phyloP scores from a whole-genome alignment of 2,888 invertebrate genomes.

The Scaptodrosophila latifasciaeformis region DNA sequence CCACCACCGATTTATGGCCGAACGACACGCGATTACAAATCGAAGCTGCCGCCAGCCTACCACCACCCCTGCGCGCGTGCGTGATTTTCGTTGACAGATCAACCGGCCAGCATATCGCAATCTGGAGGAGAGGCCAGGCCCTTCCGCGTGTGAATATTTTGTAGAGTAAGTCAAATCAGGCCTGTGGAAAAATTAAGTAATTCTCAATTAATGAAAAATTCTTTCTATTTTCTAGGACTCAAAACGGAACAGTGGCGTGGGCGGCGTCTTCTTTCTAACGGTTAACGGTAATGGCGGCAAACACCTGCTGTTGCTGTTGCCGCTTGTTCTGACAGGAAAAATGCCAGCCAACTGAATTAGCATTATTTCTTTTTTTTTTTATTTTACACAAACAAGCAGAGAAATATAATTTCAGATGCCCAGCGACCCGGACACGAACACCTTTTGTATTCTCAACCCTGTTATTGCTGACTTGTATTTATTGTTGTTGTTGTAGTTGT shows the following conservation, averaged over 20 bases:
- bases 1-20: conserved; percentile 48
- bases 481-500: conserved; percentile 14
- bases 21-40: conserved; percentile 55
- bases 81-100: conserved; percentile 19
- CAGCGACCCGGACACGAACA: conserved; percentile 45
- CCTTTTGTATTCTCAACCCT: conserved; percentile 49
- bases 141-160: conserved; percentile 50
- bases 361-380: conserved; percentile 3
- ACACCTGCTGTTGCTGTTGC: conserved; percentile 43
- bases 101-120: conserved; percentile 23
- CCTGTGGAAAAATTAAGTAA: too few species aligned
- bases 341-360: neutral
- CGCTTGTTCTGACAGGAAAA: neutral
- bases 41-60: conserved; percentile 29
- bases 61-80: conserved; percentile 14
- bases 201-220: too few species aligned
- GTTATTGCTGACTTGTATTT: conserved; percentile 11
- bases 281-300: conserved; percentile 1
- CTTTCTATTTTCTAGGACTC: too few species aligned
- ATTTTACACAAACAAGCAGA: neutral
- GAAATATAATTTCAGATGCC: conserved; percentile 45
- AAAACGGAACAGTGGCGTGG: too few species aligned
- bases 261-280: neutral
- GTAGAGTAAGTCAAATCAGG: too few species aligned
- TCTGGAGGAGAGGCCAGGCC: too few species aligned